phyloP scores from a whole-genome alignment of 1,140 invertebrate genomes.

The Phocides pigmalion region DNA sequence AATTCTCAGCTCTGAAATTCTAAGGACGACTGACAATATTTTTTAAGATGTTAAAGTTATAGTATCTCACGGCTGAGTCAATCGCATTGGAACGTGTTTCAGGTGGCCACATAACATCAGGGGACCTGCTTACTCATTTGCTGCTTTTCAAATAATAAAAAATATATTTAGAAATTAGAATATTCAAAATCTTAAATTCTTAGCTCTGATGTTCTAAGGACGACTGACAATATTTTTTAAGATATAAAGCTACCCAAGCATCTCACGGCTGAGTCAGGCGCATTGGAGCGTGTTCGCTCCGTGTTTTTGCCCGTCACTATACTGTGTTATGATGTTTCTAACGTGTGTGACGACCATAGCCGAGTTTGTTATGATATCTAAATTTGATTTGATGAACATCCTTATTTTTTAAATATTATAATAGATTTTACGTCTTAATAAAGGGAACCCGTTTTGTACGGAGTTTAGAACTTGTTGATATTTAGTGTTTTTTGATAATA shows the following conservation, averaged over 20 bases:
- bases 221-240: constrained; percentile 6
- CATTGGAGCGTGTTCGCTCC: constrained; percentile 42
- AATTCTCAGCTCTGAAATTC: too few relatives aligned
- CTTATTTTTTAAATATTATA: neutral
- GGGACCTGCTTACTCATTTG: too few relatives aligned
- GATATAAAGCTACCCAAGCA: neutral
- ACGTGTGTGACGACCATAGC: constrained; percentile 51
- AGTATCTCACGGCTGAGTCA: neutral
- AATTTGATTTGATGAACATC: constrained; percentile 22
- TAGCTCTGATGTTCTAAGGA: neutral
- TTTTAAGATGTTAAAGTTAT: constrained; percentile 1
- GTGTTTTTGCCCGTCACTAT: constrained; percentile 56
- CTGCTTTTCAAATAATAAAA: too few relatives aligned
- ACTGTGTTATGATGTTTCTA: constrained; percentile 52
- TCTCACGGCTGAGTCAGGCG: constrained; percentile 3
- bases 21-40: neutral
- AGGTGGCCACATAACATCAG: too few relatives aligned
- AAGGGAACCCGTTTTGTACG: neutral
- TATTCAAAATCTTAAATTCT: too few relatives aligned
- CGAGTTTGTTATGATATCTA: constrained; percentile 52
- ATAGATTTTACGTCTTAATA: neutral
- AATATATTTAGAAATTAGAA: too few relatives aligned
- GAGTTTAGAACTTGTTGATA: too few relatives aligned
- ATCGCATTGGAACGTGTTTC: constrained; percentile 43
- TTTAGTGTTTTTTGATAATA: too few relatives aligned